phyloP scores from a whole-genome alignment of 2,113 vertebrate genomes.

The Capreolus pygargus region DNA sequence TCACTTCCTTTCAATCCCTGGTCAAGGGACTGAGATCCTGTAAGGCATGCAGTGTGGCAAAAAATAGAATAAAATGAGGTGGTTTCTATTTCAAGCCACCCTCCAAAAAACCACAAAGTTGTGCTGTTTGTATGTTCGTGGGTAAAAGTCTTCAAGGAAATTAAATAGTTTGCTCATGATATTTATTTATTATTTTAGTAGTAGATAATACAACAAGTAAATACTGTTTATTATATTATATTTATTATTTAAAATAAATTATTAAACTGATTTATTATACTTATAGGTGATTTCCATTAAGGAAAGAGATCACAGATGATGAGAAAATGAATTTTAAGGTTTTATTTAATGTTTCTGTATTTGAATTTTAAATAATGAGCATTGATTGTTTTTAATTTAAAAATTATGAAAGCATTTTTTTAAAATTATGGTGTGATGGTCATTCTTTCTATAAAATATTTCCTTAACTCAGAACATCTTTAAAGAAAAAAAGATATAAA shows the following conservation, averaged over 20 bases:
- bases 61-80: constrained; percentile 1
- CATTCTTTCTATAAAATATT: constrained; percentile 39
- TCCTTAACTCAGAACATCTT: not conserved
- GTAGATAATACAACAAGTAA: not conserved
- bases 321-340: not conserved
- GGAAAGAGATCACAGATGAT: not conserved
- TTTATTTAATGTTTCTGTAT: constrained; percentile 29
- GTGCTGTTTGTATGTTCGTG: not conserved
- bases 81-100: not conserved
- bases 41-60: not conserved
- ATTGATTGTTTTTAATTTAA: constrained; percentile 7
- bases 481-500: not conserved
- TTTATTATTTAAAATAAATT: not conserved
- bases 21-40: not conserved
- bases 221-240: not conserved
- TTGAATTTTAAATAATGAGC: constrained; percentile 4
- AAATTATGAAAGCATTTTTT: not conserved
- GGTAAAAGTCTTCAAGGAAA: not conserved
- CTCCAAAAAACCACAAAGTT: not conserved
- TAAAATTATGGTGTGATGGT: not conserved
- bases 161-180: not conserved
- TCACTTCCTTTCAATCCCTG: not conserved
- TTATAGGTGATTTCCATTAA: constrained; percentile 1
- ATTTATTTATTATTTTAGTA: constrained; percentile 18
- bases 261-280: constrained; percentile 14